Evolutionary conservation across 2,797 vertebrate genomes (phyloP).

Genomic region (Lepus oiostolus): DNA sequence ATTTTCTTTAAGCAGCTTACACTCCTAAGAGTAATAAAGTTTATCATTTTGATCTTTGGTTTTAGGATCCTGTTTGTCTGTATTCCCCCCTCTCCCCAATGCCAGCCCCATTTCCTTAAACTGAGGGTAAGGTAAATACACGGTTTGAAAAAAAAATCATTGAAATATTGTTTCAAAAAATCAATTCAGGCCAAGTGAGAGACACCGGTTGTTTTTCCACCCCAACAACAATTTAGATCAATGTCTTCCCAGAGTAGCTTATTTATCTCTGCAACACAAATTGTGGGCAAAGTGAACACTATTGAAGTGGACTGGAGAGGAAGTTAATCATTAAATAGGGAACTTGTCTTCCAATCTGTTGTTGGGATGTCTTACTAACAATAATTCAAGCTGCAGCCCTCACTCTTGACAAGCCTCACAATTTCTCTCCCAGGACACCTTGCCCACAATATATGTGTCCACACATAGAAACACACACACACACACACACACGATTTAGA

Average conservation of each 20-base stretch:
- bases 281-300: background rate
- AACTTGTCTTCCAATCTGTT: background rate
- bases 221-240: background rate
- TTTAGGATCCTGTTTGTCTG: background rate
- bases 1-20: background rate
- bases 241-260: background rate
- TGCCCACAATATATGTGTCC: background rate
- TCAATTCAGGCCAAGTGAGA: background rate
- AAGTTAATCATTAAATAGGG: background rate
- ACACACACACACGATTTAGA: background rate
- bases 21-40: background rate
- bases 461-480: background rate
- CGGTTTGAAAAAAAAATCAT: constrained; percentile 22
- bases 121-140: constrained; percentile 2
- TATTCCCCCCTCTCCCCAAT: background rate
- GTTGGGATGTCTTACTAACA: background rate
- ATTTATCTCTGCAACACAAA: constrained; percentile 28
- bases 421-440: background rate
- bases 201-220: constrained; percentile 48
- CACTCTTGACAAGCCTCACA: constrained; percentile 7
- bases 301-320: constrained; percentile 37
- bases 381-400: constrained; percentile 5
- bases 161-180: constrained; percentile 32
- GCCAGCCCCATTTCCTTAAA: background rate
- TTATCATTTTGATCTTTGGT: background rate